Conservation (phyloP, 37 sponge, comb jelly and placozoan species). For the Beroe forskalii region DNA sequence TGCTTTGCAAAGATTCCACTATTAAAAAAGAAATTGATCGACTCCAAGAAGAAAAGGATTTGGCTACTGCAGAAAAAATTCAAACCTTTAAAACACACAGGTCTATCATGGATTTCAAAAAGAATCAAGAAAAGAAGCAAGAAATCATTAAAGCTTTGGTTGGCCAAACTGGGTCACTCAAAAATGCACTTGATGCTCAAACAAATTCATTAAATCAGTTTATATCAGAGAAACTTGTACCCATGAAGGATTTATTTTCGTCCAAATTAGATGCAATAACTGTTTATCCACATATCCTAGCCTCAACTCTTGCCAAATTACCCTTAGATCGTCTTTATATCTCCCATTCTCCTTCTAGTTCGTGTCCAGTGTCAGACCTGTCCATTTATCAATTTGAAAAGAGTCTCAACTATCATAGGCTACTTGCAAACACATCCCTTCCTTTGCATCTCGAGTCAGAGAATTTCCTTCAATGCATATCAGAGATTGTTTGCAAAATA, state of each 20-base stretch:
- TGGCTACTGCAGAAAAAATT: neutral
- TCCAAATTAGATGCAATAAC: neutral
- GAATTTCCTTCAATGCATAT: neutral
- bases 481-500: neutral
- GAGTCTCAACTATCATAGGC: constrained; percentile 14
- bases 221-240: neutral
- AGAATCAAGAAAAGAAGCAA: constrained; percentile 38
- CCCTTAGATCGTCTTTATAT: constrained; percentile 9
- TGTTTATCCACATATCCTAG: neutral
- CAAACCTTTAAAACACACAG: constrained; percentile 18
- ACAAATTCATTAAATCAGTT: neutral
- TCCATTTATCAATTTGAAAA: constrained; percentile 8
- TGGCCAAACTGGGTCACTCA: constrained; percentile 49
- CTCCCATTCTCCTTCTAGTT: neutral
- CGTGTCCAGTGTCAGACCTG: constrained; percentile 25
- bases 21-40: constrained; percentile 25
- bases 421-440: neutral
- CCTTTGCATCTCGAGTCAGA: constrained; percentile 22
- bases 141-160: constrained; percentile 33
- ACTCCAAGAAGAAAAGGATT: constrained; percentile 26
- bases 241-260: neutral
- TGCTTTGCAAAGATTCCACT: neutral
- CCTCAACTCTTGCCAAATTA: neutral
- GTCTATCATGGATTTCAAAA: constrained; percentile 44
- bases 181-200: neutral